Percentiles rank a stretch among this genome's conserved stretches.
These are phyloP conservation scores for Heterohyrax brucei DNA, from an alignment of 2,797 vertebrate species.

Conservation along the genomic window DNA sequence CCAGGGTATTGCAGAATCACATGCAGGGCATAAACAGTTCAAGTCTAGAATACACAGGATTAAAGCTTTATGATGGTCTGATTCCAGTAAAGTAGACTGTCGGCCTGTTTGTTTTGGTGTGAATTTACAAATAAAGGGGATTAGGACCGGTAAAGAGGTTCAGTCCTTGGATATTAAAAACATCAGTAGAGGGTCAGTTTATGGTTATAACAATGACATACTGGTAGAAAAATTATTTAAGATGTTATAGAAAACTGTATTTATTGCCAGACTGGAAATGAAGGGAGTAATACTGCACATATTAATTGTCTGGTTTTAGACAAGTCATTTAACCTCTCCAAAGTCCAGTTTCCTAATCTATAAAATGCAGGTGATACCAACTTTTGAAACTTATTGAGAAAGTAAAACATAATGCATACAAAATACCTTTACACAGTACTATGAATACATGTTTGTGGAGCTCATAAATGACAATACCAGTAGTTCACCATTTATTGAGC, in stretches of 20 bases:
- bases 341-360: constrained; percentile 37
- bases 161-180: constrained; percentile 40
- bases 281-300: neutral
- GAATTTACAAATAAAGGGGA: constrained; percentile 44
- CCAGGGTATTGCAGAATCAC: constrained; percentile 25
- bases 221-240: constrained; percentile 1
- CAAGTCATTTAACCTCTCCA: constrained; percentile 40
- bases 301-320: constrained; percentile 51
- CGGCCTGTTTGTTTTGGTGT: constrained; percentile 43
- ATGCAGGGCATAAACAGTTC: constrained; percentile 9
- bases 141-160: neutral
- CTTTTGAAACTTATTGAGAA: constrained; percentile 39
- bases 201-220: neutral
- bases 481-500: neutral
- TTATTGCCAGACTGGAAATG: constrained; percentile 1
- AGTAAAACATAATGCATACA: constrained; percentile 31
- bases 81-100: constrained; percentile 34
- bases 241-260: constrained; percentile 27
- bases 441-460: constrained; percentile 36
- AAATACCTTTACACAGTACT: constrained; percentile 24
- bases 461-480: constrained; percentile 51
- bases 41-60: constrained; percentile 39
- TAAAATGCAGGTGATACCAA: constrained; percentile 34
- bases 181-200: neutral
- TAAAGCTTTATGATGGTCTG: neutral